Base-by-base conservation (phyloP, 2,888 invertebrate species). In the Muscina levida region DNA sequence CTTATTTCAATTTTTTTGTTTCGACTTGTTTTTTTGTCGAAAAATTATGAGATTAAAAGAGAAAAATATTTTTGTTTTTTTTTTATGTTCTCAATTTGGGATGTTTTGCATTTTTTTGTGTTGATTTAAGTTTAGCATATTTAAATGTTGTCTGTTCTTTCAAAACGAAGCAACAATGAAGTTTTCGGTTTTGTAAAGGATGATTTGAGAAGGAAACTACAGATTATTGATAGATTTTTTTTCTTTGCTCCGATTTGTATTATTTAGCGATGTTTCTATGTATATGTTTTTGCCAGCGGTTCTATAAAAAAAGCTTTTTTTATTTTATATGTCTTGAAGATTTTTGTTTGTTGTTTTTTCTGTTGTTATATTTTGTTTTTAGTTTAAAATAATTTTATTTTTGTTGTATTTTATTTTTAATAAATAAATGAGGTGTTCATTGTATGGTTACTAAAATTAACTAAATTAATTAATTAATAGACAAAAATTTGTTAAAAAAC, bases 261-360 rank as follows among this genome's bases (percentile, higher is more conserved):
- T 72, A n/a, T 39, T 79, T 48, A 53, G 39, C 3, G 8, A 31
- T 31, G 8, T 31, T 31, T 8, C 31, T 31, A 2, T 51, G n/a
- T n/a, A n/a, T n/a, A n/a, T n/a, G n/a, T n/a, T 39, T 83, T 66
- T 82, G 74, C 76, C 83, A 83, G 85, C 83, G 83, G n/a, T 42
- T 82, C 85, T 87, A 86, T 87, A 86, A 87, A 31, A 86, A 87
- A 86, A 85, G 83, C 82, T 75, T 83, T 85, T 83, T 85, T 82
- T 66, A 75, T 72, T 79, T 79, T 73, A 31, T 46, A 65, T 15
- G 37, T 57, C 59, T 53, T 17, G 37, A 42, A 51, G 39, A 70
- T 71, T 72, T 74, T 76, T 42, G 57, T 19, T 22, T 22, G 17
- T 19, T 17, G 11, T 19, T 19, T 51, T 10, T 19, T 57, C 82